Evolutionary conservation across 2,888 invertebrate genomes (phyloP).

Genomic region (Nudaria mundana): DNA sequence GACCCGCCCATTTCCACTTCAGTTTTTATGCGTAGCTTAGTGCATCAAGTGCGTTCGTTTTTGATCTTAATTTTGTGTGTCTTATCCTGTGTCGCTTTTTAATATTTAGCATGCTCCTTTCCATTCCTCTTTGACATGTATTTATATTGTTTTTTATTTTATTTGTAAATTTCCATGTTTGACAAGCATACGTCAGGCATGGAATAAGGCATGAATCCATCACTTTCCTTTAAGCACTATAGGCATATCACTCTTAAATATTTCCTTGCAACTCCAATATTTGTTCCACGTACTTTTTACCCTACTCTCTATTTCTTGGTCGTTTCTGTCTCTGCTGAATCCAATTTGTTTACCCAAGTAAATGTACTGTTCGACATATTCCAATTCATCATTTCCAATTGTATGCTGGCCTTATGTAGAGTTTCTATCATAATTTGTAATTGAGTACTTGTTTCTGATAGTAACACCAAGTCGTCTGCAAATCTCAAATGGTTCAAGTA

Average conservation of each 20-base stretch:
- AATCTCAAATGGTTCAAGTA: not conserved
- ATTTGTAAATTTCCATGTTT: not conserved
- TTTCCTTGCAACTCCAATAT: constrained; percentile 11
- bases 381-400: not conserved
- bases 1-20: too few relatives aligned
- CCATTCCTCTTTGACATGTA: constrained; percentile 3
- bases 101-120: constrained; percentile 1
- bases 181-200: constrained; percentile 7
- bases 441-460: too few relatives aligned
- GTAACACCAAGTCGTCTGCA: too few relatives aligned
- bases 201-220: constrained; percentile 7
- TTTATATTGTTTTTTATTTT: not conserved
- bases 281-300: constrained; percentile 7
- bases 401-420: too few relatives aligned
- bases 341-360: constrained; percentile 6
- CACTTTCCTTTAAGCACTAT: constrained; percentile 20
- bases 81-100: not conserved
- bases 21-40: not conserved
- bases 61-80: not conserved
- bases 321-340: constrained; percentile 2
- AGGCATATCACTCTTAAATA: constrained; percentile 21
- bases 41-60: not conserved
- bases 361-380: constrained; percentile 2
- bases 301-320: constrained; percentile 9
- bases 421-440: too few relatives aligned